phyloP scores from a whole-genome alignment of 2,797 vertebrate species.

The Pseudotriccus pelzelni region DNA sequence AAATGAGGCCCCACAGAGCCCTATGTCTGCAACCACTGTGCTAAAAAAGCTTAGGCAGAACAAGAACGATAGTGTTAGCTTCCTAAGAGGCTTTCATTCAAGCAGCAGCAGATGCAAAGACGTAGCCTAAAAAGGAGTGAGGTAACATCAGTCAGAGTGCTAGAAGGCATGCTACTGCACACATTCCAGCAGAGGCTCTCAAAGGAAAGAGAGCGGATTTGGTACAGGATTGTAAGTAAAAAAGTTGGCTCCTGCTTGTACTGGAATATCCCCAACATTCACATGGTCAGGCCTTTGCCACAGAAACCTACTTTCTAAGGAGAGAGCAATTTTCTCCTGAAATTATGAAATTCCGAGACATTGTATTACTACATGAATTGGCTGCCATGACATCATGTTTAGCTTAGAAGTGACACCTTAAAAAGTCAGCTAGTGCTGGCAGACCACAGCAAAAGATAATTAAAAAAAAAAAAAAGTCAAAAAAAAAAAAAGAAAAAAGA shows the following conservation, averaged over 20 bases:
- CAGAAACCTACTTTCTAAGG: not conserved
- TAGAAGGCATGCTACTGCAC: not conserved
- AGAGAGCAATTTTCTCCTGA: not conserved
- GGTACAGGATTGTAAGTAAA: not conserved
- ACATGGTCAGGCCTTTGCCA: not conserved
- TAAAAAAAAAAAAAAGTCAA: not conserved
- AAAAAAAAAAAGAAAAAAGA: not conserved
- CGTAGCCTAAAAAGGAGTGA: not conserved
- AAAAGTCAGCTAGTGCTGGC: not conserved
- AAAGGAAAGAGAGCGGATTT: not conserved
- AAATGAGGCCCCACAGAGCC: not conserved
- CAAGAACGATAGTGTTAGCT: not conserved
- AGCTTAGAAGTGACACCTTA: not conserved
- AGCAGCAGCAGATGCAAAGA: not conserved
- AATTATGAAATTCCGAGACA: not conserved
- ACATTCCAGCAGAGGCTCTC: not conserved
- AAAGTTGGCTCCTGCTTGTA: not conserved
- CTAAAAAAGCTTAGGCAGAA: not conserved
- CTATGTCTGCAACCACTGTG: not conserved
- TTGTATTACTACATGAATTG: not conserved
- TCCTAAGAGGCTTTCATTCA: not conserved
- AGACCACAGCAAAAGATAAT: not conserved
- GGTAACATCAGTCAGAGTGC: not conserved
- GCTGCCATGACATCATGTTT: not conserved
- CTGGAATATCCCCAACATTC: not conserved